Evolutionary conservation across 92 coral and sea anemone genomes (phyloP).

Genomic region (Actinostola sp.): DNA sequence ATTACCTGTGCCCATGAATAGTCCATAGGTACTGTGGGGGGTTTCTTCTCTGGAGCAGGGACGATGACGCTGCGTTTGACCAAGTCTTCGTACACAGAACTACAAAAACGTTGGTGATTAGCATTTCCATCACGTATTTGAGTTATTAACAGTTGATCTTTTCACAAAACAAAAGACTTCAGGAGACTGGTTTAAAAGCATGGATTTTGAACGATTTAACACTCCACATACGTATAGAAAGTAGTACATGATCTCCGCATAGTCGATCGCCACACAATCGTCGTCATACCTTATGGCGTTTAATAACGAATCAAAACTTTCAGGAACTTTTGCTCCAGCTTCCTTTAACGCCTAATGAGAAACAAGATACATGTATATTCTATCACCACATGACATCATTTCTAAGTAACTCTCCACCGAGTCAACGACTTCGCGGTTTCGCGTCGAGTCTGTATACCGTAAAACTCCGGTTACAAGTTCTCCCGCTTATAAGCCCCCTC

Average conservation of each 20-base stretch:
- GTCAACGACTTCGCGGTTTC: too few species aligned
- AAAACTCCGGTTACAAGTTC: too few species aligned
- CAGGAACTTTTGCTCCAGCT: slow-evolving; percentile 93
- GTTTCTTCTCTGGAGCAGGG: slow-evolving; percentile 88
- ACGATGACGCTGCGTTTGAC: slow-evolving; percentile 89
- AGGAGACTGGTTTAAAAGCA: too few species aligned
- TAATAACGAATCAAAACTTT: slow-evolving; percentile 90
- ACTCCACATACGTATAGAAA: too few species aligned
- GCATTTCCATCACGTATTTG: not conserved
- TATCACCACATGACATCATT: too few species aligned
- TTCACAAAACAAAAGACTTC: too few species aligned
- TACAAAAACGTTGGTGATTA: slow-evolving; percentile 15
- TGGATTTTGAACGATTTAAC: too few species aligned
- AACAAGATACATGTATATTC: too few species aligned
- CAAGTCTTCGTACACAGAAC: slow-evolving; percentile 78
- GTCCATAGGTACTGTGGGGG: slow-evolving; percentile 99
- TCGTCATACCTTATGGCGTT: slow-evolving; percentile 73
- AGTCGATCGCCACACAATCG: not conserved
- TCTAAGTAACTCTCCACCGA: too few species aligned
- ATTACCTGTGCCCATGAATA: slow-evolving; percentile 99
- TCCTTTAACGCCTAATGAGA: slow-evolving; percentile 81
- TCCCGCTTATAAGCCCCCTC: too few species aligned
- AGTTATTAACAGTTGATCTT: not conserved
- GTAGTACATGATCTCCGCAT: not conserved
- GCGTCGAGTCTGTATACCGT: too few species aligned